These are phyloP conservation scores for Heliconius ethilla DNA, from an alignment of 2,888 invertebrate species.

Conservation along the genomic window DNA sequence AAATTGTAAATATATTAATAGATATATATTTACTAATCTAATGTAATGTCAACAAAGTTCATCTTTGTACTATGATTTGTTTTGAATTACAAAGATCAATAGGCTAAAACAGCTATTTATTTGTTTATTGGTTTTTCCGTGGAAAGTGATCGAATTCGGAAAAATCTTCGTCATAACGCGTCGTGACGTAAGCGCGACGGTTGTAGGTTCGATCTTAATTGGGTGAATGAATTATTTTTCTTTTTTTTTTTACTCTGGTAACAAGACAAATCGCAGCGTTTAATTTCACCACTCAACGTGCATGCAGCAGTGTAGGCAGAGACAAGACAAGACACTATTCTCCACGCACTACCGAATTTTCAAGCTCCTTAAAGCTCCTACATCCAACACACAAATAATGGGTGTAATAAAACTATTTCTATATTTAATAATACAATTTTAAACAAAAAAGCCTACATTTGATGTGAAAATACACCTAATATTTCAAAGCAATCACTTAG, in stretches of 20 bases:
- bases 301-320: no score
- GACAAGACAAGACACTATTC: no score
- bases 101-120: background rate
- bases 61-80: background rate
- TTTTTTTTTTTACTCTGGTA: no score
- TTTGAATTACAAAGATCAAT: background rate
- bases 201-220: no score
- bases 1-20: background rate
- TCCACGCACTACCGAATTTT: no score
- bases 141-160: background rate
- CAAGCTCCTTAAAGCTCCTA: background rate
- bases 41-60: background rate
- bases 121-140: constrained; percentile 1
- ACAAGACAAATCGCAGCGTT: no score
- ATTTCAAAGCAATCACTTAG: constrained; percentile 15
- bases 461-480: background rate
- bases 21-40: background rate
- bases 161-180: background rate
- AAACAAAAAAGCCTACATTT: background rate
- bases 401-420: background rate
- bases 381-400: background rate
- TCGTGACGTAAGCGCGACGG: no score
- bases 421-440: background rate
- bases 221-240: no score
- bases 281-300: no score